These are phyloP conservation scores for Stenolophus ochropezus DNA, from an alignment of 2,888 invertebrate species.

Conservation along the genomic window DNA sequence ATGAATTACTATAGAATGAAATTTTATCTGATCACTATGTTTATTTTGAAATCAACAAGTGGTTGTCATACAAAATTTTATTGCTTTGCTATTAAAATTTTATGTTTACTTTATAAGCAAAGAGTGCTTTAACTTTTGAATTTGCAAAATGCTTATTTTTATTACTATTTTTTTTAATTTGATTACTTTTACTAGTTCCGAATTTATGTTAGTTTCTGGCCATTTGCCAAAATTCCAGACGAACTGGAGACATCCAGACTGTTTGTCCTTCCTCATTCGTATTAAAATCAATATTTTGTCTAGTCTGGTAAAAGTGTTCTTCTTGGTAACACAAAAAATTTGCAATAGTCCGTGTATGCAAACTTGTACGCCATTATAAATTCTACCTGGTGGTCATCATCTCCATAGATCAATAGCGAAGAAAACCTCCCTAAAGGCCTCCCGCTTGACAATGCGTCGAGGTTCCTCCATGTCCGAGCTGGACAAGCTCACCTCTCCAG, in stretches of 20 bases:
- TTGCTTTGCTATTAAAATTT: too few species aligned
- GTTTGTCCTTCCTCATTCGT: not conserved
- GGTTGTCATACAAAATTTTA: too few species aligned
- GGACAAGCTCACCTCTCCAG: constrained; percentile 75
- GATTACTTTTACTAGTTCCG: not conserved
- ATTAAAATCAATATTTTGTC: not conserved
- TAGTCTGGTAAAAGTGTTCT: not conserved
- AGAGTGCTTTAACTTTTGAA: too few species aligned
- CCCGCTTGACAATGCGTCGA: constrained; percentile 78
- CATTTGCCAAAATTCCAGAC: not conserved
- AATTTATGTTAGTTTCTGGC: not conserved
- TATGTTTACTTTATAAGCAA: too few species aligned
- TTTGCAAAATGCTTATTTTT: too few species aligned
- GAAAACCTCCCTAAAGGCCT: constrained; percentile 58
- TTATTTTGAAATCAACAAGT: too few species aligned
- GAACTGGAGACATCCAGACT: not conserved
- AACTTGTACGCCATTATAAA: not conserved
- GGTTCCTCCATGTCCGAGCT: constrained; percentile 85
- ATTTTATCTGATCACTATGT: too few species aligned
- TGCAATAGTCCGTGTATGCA: not conserved
- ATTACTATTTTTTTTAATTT: not conserved
- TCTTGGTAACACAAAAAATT: not conserved
- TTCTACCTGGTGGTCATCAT: not conserved
- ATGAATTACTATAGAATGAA: too few species aligned
- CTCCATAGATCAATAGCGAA: constrained; percentile 50